Evolutionary conservation across 2,113 vertebrate species (phyloP).

Genomic region (Rafetus swinhoei): DNA sequence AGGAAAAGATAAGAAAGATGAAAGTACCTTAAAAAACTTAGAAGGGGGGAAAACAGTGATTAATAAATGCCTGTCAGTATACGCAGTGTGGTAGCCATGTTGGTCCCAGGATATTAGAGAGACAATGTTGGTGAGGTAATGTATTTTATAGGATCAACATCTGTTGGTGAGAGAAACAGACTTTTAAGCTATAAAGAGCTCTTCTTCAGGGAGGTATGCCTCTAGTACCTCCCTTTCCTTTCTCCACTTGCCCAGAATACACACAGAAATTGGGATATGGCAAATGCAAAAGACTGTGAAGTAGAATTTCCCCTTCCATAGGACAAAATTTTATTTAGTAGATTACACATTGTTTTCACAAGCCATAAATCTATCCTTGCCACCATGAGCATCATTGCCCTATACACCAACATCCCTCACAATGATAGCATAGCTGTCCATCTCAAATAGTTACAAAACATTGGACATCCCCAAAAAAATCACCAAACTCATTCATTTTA

Average conservation of each 20-base stretch:
- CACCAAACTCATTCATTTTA: background rate
- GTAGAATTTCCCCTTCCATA: too few species aligned
- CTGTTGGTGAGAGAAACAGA: background rate
- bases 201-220: background rate
- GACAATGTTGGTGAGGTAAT: background rate
- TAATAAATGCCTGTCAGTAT: background rate
- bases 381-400: background rate
- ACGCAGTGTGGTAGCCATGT: background rate
- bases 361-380: background rate
- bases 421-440: background rate
- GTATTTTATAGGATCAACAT: background rate
- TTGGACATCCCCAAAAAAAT: background rate
- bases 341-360: background rate
- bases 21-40: background rate
- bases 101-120: background rate
- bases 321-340: background rate
- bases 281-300: too few species aligned
- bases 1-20: background rate
- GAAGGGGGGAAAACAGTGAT: background rate
- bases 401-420: background rate
- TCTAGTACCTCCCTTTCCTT: too few species aligned
- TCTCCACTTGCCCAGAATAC: too few species aligned
- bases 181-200: background rate
- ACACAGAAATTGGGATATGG: too few species aligned
- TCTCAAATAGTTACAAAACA: background rate